phyloP scores from a whole-genome alignment of 1,140 invertebrate species.

The Orussus abietinus region DNA sequence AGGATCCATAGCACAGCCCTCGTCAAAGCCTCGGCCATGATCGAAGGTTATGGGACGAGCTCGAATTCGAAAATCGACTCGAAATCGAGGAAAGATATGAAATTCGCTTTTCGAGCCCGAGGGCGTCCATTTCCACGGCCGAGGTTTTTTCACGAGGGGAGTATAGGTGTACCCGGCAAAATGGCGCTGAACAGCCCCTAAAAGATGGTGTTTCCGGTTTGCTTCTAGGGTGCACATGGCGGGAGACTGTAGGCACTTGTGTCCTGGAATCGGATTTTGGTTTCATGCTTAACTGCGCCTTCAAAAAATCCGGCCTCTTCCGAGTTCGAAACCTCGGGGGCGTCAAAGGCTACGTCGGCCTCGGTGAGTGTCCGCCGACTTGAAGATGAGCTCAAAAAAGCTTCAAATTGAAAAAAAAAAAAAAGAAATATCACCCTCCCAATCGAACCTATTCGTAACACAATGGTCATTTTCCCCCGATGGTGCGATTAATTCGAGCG shows the following conservation, averaged over 20 bases:
- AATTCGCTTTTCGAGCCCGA: no score
- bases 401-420: slow-evolving; percentile 12
- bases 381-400: no score
- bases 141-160: no score
- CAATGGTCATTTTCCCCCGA: no score
- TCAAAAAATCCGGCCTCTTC: slow-evolving; percentile 86
- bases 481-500: no score
- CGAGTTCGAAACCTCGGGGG: slow-evolving; percentile 84
- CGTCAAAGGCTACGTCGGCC: slow-evolving; percentile 79
- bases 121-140: no score
- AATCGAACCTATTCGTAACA: neutral
- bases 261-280: slow-evolving; percentile 84
- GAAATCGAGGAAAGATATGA: slow-evolving; percentile 11
- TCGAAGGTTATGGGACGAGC: no score
- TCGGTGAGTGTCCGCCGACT: slow-evolving; percentile 67
- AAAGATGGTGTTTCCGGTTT: slow-evolving; percentile 37
- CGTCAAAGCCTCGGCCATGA: no score
- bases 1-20: slow-evolving; percentile 40
- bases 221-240: slow-evolving; percentile 53
- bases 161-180: no score
- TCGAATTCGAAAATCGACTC: no score
- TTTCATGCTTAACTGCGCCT: slow-evolving; percentile 82
- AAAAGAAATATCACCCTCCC: neutral
- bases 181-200: no score
- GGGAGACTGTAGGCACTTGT: slow-evolving; percentile 62